phyloP scores from a whole-genome alignment of 2,888 invertebrate species.

The Himalopsyche tibetana region DNA sequence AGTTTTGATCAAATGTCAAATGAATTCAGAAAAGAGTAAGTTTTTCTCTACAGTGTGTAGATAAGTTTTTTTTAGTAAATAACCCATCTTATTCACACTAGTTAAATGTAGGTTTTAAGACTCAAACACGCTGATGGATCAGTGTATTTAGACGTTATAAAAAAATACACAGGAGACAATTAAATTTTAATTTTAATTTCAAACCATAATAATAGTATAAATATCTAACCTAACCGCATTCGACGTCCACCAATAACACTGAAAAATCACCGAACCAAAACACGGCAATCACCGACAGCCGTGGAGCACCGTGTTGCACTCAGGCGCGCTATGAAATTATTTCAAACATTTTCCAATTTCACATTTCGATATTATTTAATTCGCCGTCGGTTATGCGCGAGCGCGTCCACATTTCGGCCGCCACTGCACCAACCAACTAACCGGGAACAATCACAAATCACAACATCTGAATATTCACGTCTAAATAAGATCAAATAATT shows the following conservation, averaged over 20 bases:
- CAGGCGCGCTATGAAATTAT: conserved; percentile 3
- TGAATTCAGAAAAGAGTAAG: too few species aligned
- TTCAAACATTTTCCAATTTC: conserved; percentile 12
- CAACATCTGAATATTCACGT: background rate
- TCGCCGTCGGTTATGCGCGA: background rate
- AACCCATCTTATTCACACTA: too few species aligned
- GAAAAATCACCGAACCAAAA: conserved; percentile 6
- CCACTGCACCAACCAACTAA: background rate
- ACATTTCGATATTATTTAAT: conserved; percentile 24
- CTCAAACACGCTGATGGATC: background rate
- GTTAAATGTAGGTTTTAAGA: too few species aligned
- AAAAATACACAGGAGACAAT: background rate
- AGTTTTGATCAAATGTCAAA: too few species aligned
- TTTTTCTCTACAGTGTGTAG: too few species aligned
- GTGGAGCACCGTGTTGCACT: background rate
- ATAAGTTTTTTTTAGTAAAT: background rate
- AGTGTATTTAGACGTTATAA: background rate
- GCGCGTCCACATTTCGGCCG: conserved; percentile 34
- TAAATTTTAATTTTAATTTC: background rate
- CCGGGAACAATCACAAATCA: background rate
- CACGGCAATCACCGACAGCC: background rate
- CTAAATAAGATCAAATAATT: conserved; percentile 8
- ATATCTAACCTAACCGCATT: background rate
- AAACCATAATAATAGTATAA: background rate
- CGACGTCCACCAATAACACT: background rate